Conservation (phyloP, 2,797 vertebrate species). For the Anolis apletophallus region DNA sequence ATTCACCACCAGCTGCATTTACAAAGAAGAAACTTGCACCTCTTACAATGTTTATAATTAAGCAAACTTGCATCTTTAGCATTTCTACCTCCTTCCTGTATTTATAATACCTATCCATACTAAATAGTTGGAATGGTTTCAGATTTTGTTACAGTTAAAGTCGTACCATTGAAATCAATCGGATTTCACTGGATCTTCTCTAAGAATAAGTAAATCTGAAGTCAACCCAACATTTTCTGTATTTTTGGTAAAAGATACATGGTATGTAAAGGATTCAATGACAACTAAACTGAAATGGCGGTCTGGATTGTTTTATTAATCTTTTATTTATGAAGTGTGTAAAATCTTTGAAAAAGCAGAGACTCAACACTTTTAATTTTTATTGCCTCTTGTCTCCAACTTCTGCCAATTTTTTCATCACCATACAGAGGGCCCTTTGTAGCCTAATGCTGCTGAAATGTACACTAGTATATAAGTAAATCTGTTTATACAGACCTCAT, state of each 20-base stretch:
- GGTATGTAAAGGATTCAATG: slow-evolving; percentile 39
- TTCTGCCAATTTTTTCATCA: slow-evolving; percentile 47
- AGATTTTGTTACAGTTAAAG: not conserved
- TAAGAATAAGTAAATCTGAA: not conserved
- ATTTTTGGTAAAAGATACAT: slow-evolving; percentile 45
- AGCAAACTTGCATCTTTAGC: not conserved
- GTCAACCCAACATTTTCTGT: slow-evolving; percentile 17
- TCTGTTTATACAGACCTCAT: slow-evolving; percentile 54
- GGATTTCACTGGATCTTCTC: not conserved
- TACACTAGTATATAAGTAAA: slow-evolving; percentile 41
- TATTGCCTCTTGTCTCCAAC: slow-evolving; percentile 68
- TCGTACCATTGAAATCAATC: not conserved
- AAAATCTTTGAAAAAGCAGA: slow-evolving; percentile 68
- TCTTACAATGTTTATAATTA: slow-evolving; percentile 6
- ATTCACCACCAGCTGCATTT: slow-evolving; percentile 1
- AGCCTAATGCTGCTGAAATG: slow-evolving; percentile 46
- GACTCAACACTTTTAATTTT: slow-evolving; percentile 71
- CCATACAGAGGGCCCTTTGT: slow-evolving; percentile 67
- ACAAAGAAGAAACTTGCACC: not conserved
- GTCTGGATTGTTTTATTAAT: slow-evolving; percentile 63
- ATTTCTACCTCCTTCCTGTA: not conserved
- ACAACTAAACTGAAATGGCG: slow-evolving; percentile 25
- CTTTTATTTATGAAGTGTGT: slow-evolving; percentile 70
- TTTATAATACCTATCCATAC: slow-evolving; percentile 36
- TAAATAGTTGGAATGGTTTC: not conserved